These are phyloP conservation scores for Magallana ariakensis DNA, from an alignment of 1,140 invertebrate genomes.

Conservation along the genomic window DNA sequence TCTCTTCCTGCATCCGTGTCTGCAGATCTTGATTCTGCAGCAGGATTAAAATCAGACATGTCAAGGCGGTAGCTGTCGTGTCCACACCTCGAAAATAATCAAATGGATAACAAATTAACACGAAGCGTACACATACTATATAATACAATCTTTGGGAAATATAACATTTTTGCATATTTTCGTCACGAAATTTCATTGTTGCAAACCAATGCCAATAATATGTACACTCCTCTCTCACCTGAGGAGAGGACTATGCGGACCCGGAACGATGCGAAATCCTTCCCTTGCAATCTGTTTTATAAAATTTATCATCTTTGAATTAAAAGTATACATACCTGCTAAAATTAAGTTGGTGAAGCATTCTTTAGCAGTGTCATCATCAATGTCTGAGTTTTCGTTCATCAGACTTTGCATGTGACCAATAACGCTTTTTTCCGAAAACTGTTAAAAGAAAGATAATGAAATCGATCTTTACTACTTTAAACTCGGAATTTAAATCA, in stretches of 20 bases:
- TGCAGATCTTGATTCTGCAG: conserved; percentile 87
- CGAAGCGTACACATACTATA: too few relatives aligned
- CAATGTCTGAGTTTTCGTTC: conserved; percentile 51
- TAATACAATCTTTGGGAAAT: too few relatives aligned
- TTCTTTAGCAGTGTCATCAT: conserved; percentile 67
- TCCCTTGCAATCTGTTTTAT: too few relatives aligned
- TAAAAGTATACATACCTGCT: conserved; percentile 62
- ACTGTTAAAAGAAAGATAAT: conserved; percentile 34
- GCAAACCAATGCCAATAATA: too few relatives aligned
- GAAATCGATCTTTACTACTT: too few relatives aligned
- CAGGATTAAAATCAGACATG: conserved; percentile 92
- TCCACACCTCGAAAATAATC: conserved; percentile 86
- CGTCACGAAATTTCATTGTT: too few relatives aligned
- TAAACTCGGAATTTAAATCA: not conserved
- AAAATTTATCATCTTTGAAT: too few relatives aligned
- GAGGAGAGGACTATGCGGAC: too few relatives aligned
- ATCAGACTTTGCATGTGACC: conserved; percentile 43
- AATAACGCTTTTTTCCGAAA: conserved; percentile 37
- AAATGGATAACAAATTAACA: not conserved
- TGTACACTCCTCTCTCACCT: too few relatives aligned
- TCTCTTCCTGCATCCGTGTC: conserved; percentile 90
- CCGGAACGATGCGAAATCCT: too few relatives aligned
- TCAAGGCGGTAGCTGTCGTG: conserved; percentile 90
- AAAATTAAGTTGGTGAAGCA: conserved; percentile 74
- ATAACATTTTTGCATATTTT: too few relatives aligned